Evolutionary conservation across 2,113 vertebrate species (phyloP).

Genomic region (Oryzias melastigma): DNA sequence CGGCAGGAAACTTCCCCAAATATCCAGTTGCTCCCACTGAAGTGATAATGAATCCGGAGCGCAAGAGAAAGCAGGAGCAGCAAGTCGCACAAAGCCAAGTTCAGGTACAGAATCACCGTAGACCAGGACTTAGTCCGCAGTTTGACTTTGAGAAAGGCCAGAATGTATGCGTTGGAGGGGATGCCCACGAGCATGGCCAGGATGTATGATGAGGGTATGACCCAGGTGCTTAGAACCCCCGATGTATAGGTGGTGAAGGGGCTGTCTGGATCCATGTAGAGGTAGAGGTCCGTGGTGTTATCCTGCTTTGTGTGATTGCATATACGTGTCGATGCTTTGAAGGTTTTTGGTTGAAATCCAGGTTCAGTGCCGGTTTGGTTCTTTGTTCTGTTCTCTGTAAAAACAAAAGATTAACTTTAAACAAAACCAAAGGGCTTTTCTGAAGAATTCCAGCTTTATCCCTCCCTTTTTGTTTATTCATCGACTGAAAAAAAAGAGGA

Average conservation of each 20-base stretch:
- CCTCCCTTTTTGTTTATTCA: too few species aligned
- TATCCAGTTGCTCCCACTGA: conserved; percentile 86
- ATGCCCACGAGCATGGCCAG: conserved; percentile 82
- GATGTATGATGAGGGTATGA: conserved; percentile 81
- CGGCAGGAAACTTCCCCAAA: conserved; percentile 87
- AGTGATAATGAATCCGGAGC: conserved; percentile 85
- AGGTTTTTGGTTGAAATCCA: conserved; percentile 57
- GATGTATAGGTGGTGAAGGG: conserved; percentile 66
- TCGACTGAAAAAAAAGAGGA: too few species aligned
- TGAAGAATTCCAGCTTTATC: too few species aligned
- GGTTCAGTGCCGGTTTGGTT: not conserved
- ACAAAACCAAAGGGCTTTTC: not conserved
- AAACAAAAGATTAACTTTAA: not conserved
- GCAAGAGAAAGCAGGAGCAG: conserved; percentile 84
- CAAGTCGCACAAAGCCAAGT: conserved; percentile 85
- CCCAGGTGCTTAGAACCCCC: conserved; percentile 80
- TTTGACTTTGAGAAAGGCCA: conserved; percentile 80
- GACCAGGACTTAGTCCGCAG: conserved; percentile 74
- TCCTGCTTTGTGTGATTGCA: conserved; percentile 16
- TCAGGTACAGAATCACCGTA: conserved; percentile 81
- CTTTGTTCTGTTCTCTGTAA: conserved; percentile 43
- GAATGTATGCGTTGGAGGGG: conserved; percentile 80
- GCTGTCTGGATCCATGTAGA: conserved; percentile 37
- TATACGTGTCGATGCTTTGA: conserved; percentile 3
- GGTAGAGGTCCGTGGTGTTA: conserved; percentile 11